A percentile compares a stretch with the other conserved stretches of the same genome.
Evolutionary conservation across 64 coral and sea anemone genomes (phyloP).

Genomic region (Platygyra sinensis): DNA sequence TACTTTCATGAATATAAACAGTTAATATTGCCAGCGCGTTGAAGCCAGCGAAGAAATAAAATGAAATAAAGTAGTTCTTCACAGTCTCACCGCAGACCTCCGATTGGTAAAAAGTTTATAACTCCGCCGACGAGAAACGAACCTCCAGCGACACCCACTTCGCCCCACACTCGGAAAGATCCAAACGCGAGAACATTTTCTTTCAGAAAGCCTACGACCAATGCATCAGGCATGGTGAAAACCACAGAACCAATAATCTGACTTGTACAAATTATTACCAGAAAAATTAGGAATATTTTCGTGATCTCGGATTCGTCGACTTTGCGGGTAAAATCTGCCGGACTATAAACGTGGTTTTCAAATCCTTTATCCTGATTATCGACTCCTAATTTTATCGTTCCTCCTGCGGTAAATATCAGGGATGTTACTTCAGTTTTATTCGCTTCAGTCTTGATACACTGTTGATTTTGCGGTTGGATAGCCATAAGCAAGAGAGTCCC

Average conservation of each 20-base stretch:
- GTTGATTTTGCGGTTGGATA: slow-evolving; percentile 56
- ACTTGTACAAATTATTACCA: slow-evolving; percentile 9
- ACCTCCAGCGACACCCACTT: slow-evolving; percentile 36
- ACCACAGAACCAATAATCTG: slow-evolving; percentile 45
- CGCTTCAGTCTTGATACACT: slow-evolving; percentile 22
- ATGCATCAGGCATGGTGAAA: slow-evolving; percentile 27
- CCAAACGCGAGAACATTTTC: slow-evolving; percentile 42
- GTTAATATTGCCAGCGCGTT: slow-evolving; percentile 35
- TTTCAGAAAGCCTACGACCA: slow-evolving; percentile 42
- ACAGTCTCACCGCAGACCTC: slow-evolving; percentile 54
- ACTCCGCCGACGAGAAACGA: slow-evolving; percentile 63
- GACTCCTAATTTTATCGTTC: not conserved
- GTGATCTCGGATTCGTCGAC: slow-evolving; percentile 10
- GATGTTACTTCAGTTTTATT: slow-evolving; percentile 39
- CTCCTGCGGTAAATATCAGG: slow-evolving; percentile 23
- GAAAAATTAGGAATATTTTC: slow-evolving; percentile 30
- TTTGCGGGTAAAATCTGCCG: not conserved
- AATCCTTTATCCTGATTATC: not conserved
- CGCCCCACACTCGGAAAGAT: slow-evolving; percentile 57
- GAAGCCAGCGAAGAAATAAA: slow-evolving; percentile 72
- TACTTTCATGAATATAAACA: slow-evolving; percentile 36
- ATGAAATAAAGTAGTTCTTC: slow-evolving; percentile 57
- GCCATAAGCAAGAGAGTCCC: slow-evolving; percentile 51
- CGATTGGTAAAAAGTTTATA: slow-evolving; percentile 32
- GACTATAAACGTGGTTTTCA: not conserved